Conservation (phyloP, 2,888 invertebrate species). For the Hirtodrosophila alboralis region DNA sequence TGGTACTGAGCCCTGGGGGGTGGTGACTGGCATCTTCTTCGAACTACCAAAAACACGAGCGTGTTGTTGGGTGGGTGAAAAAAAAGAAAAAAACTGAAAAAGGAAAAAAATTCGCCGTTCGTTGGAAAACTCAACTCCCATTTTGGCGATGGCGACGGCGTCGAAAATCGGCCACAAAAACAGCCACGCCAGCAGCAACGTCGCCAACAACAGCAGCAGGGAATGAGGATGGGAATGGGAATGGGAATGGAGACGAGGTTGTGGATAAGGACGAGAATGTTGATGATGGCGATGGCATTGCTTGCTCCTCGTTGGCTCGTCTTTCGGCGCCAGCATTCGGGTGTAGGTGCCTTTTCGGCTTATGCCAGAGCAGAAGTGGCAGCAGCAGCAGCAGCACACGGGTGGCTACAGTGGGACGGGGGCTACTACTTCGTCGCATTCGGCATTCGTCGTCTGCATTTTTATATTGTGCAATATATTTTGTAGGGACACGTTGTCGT, state of each 20-base stretch:
- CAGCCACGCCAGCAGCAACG: slow-evolving; percentile 45
- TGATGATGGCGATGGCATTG: slow-evolving; percentile 36
- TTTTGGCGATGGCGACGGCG: slow-evolving; percentile 44
- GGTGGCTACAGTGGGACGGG: background rate
- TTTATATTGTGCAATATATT: slow-evolving; percentile 77
- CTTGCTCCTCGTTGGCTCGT: slow-evolving; percentile 73
- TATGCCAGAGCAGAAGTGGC: slow-evolving; percentile 31
- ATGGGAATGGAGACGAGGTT: slow-evolving; percentile 26
- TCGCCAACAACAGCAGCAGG: slow-evolving; percentile 17
- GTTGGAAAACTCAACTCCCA: slow-evolving; percentile 57
- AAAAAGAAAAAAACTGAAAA: too few species aligned
- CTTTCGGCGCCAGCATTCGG: slow-evolving; percentile 61
- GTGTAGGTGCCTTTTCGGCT: slow-evolving; percentile 72
- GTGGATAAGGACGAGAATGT: slow-evolving; percentile 31
- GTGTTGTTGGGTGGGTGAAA: slow-evolving; percentile 38
- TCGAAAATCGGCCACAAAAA: slow-evolving; percentile 81
- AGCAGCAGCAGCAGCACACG: slow-evolving; percentile 11
- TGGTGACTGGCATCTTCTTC: slow-evolving; percentile 57
- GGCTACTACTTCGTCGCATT: slow-evolving; percentile 57
- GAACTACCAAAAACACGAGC: slow-evolving; percentile 67
- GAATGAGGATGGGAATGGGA: background rate
- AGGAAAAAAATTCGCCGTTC: slow-evolving; percentile 63
- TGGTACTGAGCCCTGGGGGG: slow-evolving; percentile 1
- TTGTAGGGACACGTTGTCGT: slow-evolving; percentile 68
- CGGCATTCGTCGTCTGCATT: slow-evolving; percentile 74